Conservation (phyloP, 2,797 vertebrate genomes). For the Sebastes elongatus region DNA sequence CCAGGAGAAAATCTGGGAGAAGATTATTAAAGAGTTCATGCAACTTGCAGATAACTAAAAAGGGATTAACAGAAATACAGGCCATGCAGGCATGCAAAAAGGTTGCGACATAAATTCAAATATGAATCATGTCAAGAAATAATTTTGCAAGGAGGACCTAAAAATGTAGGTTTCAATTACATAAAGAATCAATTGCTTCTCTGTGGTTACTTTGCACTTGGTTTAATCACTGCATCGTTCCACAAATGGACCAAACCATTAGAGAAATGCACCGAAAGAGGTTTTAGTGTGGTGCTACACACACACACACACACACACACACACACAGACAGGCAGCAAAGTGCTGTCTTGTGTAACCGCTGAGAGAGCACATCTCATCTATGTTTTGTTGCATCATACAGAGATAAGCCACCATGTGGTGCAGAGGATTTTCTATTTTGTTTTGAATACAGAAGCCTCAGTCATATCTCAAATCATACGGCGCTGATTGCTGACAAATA, state of each 20-base stretch:
- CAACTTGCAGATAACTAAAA: constrained; percentile 41
- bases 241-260: not conserved
- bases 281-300: not conserved
- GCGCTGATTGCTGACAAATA: constrained; percentile 45
- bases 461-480: constrained; percentile 46
- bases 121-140: not conserved
- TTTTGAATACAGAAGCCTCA: constrained; percentile 68
- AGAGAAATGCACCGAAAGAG: not conserved
- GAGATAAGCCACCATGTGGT: constrained; percentile 59
- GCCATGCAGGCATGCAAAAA: constrained; percentile 56
- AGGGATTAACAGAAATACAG: constrained; percentile 15
- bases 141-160: not conserved
- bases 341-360: constrained; percentile 46
- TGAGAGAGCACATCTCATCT: constrained; percentile 31
- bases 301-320: not conserved
- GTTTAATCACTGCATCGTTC: not conserved
- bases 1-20: constrained; percentile 17
- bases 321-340: constrained; percentile 16
- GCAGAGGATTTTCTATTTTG: constrained; percentile 59
- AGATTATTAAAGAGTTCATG: constrained; percentile 48
- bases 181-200: constrained; percentile 38
- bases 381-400: constrained; percentile 56
- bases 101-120: constrained; percentile 16
- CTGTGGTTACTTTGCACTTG: not conserved
- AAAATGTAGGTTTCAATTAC: not conserved